Evolutionary conservation across 2,888 invertebrate genomes (phyloP).

Genomic region (Erebia palarica): DNA sequence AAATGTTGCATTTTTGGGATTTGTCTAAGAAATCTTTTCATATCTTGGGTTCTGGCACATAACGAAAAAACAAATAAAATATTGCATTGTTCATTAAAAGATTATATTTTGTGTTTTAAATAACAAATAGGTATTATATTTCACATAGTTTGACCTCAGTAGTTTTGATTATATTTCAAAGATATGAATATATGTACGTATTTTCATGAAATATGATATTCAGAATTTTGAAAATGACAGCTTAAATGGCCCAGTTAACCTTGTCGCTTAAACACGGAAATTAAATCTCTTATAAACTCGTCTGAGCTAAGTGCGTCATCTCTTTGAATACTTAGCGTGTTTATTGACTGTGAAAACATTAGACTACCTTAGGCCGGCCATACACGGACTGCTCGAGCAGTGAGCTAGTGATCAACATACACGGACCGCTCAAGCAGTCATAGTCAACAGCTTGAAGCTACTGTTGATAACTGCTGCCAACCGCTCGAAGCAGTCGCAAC

Average conservation of each 20-base stretch:
- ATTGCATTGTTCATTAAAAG: background rate
- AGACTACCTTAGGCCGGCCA: conserved; percentile 3
- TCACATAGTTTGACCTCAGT: background rate
- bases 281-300: conserved; percentile 23
- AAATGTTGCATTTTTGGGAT: too few species aligned
- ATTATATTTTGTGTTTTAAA: background rate
- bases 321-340: conserved; percentile 36
- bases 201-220: conserved; percentile 9
- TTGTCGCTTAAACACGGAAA: conserved; percentile 34
- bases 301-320: conserved; percentile 34
- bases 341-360: conserved; percentile 37
- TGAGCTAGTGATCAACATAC: too few species aligned
- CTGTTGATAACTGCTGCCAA: too few species aligned
- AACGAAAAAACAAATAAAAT: background rate
- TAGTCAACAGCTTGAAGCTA: too few species aligned
- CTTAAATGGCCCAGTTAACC: conserved; percentile 16
- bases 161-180: conserved; percentile 10
- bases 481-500: too few species aligned
- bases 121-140: background rate
- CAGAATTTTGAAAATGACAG: conserved; percentile 11
- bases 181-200: background rate
- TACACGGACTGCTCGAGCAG: too few species aligned
- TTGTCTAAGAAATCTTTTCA: too few species aligned
- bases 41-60: background rate
- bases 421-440: too few species aligned